Evolutionary conservation across 2,888 invertebrate species (phyloP).

Genomic region (Amblyjoppa proteus): DNA sequence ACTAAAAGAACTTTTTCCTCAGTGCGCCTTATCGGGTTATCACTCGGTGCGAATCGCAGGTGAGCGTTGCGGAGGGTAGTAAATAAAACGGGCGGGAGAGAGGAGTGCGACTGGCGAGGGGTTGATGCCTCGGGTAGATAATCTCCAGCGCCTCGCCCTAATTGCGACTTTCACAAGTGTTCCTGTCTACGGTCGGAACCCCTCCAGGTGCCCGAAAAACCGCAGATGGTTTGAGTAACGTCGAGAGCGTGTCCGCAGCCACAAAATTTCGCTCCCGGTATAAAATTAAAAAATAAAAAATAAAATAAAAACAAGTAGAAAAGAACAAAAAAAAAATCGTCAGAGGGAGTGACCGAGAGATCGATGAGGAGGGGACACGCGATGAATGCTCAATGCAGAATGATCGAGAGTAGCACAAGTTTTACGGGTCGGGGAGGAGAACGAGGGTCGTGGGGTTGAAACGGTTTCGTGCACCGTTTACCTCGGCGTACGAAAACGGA

Average conservation of each 20-base stretch:
- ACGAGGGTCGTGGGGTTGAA: neutral
- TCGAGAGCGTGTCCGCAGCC: neutral
- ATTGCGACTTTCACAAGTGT: neutral
- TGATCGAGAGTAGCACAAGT: neutral
- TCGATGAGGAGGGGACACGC: neutral
- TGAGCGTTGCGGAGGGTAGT: neutral
- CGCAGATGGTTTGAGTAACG: conserved; percentile 32
- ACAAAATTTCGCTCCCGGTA: neutral
- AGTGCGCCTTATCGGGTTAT: conserved; percentile 12
- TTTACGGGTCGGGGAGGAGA: neutral
- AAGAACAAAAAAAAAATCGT: neutral
- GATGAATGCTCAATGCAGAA: neutral
- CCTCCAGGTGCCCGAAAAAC: conserved; percentile 29
- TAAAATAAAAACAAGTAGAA: neutral
- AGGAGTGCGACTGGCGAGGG: neutral
- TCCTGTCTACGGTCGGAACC: neutral
- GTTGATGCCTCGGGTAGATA: neutral
- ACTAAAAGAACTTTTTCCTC: neutral
- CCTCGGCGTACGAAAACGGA: conserved; percentile 70
- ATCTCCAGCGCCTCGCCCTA: neutral
- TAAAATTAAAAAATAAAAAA: neutral
- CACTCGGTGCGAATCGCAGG: conserved; percentile 45
- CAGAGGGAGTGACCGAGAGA: neutral
- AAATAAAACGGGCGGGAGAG: neutral
- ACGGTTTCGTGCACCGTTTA: conserved; percentile 54